phyloP scores from a whole-genome alignment of 2,888 invertebrate species.

The Lepidochrysops patricia region DNA sequence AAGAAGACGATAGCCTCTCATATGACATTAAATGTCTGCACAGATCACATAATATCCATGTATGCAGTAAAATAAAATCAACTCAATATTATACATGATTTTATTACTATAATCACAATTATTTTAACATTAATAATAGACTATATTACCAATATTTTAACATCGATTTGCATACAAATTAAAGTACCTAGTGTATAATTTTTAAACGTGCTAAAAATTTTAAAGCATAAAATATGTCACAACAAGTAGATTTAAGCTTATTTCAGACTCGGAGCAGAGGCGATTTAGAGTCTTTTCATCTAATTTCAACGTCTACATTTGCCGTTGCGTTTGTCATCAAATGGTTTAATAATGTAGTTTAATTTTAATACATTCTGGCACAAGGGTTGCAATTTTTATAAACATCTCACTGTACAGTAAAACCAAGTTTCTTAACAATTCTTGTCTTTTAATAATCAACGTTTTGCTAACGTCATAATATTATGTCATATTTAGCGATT shows the following conservation, averaged over 20 bases:
- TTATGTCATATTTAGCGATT: no score
- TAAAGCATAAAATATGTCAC: slow-evolving; percentile 43
- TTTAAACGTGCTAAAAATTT: slow-evolving; percentile 18
- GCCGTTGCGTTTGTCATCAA: no score
- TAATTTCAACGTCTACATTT: no score
- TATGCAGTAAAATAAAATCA: not conserved
- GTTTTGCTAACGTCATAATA: slow-evolving; percentile 14
- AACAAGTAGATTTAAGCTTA: slow-evolving; percentile 21
- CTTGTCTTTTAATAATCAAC: no score
- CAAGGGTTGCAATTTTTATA: no score
- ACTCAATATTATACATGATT: slow-evolving; percentile 14
- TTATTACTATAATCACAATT: slow-evolving; percentile 24
- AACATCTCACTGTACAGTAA: no score
- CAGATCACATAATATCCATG: no score
- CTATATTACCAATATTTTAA: slow-evolving; percentile 19
- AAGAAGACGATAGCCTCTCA: no score
- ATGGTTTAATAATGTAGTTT: no score
- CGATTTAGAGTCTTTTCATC: not conserved
- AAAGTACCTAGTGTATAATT: slow-evolving; percentile 1
- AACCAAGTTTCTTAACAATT: no score
- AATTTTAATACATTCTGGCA: no score
- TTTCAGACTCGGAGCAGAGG: not conserved
- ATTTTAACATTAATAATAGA: slow-evolving; percentile 21
- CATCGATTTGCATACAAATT: slow-evolving; percentile 16
- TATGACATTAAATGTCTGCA: no score